Base-by-base conservation (phyloP, 2,113 vertebrate species). In the Sialia sialis region DNA sequence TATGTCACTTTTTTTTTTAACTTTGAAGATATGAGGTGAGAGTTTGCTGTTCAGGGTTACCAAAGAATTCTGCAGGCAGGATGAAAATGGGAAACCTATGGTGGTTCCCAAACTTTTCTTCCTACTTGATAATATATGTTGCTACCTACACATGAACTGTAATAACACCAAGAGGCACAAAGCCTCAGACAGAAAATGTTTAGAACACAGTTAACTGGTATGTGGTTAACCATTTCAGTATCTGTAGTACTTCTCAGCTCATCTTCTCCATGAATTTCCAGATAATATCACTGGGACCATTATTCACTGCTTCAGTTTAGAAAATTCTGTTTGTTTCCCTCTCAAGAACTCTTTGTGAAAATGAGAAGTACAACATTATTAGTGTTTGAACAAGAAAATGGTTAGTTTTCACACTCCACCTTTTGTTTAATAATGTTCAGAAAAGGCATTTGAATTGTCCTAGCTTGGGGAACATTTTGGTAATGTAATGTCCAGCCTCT, bases 301-400 rank as follows among this genome's bases (percentile, higher is more conserved):
- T 87, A 89, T 73, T 95, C 54, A 66, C 14, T 54, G 29, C 44
- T 76, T 83, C 46, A 54, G 23, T 84, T 79, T 34, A 93, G 74
- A 89, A 94, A 78, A 84, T 76, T 48, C 29, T 78, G 44, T 74
- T 75, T 89, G 63, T 46, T 92, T 87, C 34, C 21, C 23, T 87
- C 58, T 59, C 46, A 95, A 91, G 66, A 79, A 58, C 16, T 51
- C 67, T 76, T 75, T 83, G 54, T 94, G 62, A 82, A 94, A 95
- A 79, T 66, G 34, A 76, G 77, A 96, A 89, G 58, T n/a, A 34
- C 54, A 87, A 10, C 22, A 54, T 95, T 90, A 80, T 46, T 80
- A 87, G n/a, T 87, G 29, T 69, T 87, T 79, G 56, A 46, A 77
- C 38, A 76, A 89, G 48, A 44, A 82, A 94, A 48, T 32, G 0